phyloP scores from a whole-genome alignment of 2,888 invertebrate species.

The Macrophya annulata region DNA sequence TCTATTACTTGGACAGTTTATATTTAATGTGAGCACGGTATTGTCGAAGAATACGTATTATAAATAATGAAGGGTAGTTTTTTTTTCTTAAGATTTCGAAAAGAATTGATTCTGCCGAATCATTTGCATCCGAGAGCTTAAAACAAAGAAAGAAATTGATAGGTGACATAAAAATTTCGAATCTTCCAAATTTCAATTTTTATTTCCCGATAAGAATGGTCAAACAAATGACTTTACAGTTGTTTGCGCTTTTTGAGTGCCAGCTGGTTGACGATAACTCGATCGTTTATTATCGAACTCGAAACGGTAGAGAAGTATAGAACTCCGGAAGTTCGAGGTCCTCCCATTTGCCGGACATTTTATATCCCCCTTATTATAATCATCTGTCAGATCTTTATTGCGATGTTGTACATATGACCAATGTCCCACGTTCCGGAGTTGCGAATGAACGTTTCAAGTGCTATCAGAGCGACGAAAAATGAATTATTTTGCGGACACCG shows the following conservation, averaged over 20 bases:
- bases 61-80: too few species aligned
- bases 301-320: background rate
- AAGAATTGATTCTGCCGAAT: too few species aligned
- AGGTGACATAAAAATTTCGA: too few species aligned
- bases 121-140: too few species aligned
- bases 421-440: background rate
- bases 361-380: background rate
- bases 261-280: constrained; percentile 1
- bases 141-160: too few species aligned
- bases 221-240: background rate
- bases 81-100: too few species aligned
- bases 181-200: too few species aligned
- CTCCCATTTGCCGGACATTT: constrained; percentile 24
- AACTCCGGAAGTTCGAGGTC: background rate
- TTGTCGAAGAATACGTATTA: too few species aligned
- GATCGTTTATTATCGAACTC: background rate
- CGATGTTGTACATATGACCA: constrained; percentile 5
- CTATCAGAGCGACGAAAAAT: constrained; percentile 58
- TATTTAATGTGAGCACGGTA: too few species aligned
- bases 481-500: constrained; percentile 67
- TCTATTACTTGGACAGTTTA: too few species aligned
- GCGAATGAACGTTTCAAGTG: background rate
- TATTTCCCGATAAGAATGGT: background rate
- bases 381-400: background rate
- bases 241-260: background rate